Evolutionary conservation across 2,888 invertebrate species (phyloP).

Genomic region (Sicus ferrugineus): DNA sequence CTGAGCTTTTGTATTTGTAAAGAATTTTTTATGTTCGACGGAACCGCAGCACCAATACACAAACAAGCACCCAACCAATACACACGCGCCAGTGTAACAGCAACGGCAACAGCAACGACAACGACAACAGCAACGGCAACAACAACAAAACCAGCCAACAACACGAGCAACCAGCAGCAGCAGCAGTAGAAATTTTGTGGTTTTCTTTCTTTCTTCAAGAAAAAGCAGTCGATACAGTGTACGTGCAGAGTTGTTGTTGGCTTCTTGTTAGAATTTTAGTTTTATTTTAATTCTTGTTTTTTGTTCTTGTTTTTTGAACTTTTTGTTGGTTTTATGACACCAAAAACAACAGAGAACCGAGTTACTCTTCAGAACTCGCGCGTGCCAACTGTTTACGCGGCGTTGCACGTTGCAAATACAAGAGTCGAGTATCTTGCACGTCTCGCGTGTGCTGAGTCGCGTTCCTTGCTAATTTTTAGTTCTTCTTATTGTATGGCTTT

Average conservation of each 20-base stretch:
- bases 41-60: neutral
- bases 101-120: neutral
- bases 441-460: neutral
- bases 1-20: conserved; percentile 29
- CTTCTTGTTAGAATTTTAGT: too few relatives aligned
- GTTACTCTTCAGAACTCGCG: too few relatives aligned
- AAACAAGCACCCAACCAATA: neutral
- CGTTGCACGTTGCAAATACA: too few relatives aligned
- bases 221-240: too few relatives aligned
- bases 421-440: neutral
- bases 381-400: too few relatives aligned
- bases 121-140: neutral
- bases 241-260: too few relatives aligned
- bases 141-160: neutral
- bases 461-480: too few relatives aligned
- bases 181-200: neutral
- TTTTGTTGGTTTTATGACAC: too few relatives aligned
- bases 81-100: neutral
- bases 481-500: too few relatives aligned
- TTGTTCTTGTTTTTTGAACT: too few relatives aligned
- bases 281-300: too few relatives aligned
- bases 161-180: neutral
- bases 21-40: neutral
- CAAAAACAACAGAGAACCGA: neutral
- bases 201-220: too few relatives aligned